Conservation (phyloP, 2,113 vertebrate genomes). For the Larimichthys polyactis region DNA sequence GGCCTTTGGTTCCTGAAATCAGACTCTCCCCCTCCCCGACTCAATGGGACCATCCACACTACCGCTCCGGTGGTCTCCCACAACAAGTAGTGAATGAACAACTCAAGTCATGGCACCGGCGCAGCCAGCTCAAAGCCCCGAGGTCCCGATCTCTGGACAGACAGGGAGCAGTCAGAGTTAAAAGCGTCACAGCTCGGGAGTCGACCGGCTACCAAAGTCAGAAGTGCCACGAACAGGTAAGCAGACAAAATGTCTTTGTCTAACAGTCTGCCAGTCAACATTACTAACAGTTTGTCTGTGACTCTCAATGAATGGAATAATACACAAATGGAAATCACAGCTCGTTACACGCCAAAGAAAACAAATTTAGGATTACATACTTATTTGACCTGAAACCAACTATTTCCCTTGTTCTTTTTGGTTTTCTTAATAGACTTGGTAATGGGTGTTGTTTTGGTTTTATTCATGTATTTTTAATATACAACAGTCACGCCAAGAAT, state of each 20-base stretch:
- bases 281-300: too few relatives aligned
- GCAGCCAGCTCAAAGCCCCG: conserved; percentile 81
- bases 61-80: conserved; percentile 71
- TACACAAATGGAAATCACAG: not conserved
- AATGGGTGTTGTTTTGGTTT: not conserved
- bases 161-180: conserved; percentile 84
- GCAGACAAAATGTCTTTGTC: not conserved
- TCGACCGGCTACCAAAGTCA: conserved; percentile 58
- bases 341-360: not conserved
- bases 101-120: conserved; percentile 89
- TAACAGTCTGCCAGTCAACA: not conserved
- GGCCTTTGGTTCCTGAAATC: conserved; percentile 73
- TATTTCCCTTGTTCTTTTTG: not conserved
- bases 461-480: not conserved
- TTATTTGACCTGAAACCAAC: not conserved
- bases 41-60: conserved; percentile 81
- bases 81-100: conserved; percentile 87
- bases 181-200: conserved; percentile 69
- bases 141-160: conserved; percentile 89
- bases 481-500: not conserved
- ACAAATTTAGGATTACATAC: not conserved
- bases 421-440: not conserved
- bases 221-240: conserved; percentile 79
- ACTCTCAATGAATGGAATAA: not conserved
- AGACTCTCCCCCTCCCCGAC: conserved; percentile 83